phyloP scores from a whole-genome alignment of 2,113 vertebrate species.

The Malurus alboscapulatus region DNA sequence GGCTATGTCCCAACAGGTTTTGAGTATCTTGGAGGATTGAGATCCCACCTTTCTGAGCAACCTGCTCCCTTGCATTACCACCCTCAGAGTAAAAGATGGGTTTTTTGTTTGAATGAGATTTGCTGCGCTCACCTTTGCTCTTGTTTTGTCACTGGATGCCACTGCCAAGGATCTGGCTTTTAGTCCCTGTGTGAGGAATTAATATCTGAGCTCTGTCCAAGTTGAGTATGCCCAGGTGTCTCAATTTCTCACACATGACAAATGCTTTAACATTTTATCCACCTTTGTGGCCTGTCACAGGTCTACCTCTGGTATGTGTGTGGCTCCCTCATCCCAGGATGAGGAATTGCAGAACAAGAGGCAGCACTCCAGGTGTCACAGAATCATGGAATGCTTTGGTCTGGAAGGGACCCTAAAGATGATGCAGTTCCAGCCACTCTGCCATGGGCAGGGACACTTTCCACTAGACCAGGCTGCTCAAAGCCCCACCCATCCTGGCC shows the following conservation, averaged over 20 bases:
- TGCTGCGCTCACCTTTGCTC: not conserved
- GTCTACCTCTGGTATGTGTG: not conserved
- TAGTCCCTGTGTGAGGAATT: not conserved
- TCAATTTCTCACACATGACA: not conserved
- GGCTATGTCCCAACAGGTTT: rapidly evolving
- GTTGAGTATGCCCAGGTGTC: not conserved
- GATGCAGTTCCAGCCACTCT: not conserved
- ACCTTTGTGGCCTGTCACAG: not conserved
- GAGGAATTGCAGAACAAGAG: not conserved
- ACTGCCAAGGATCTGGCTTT: not conserved
- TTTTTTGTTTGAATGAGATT: not conserved
- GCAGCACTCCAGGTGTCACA: not conserved
- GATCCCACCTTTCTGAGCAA: not conserved
- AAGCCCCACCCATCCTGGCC: not conserved
- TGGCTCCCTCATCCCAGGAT: not conserved
- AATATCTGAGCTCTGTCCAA: not conserved
- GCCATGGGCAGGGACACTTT: not conserved
- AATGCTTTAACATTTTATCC: not conserved
- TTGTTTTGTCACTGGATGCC: not conserved
- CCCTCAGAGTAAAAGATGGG: not conserved
- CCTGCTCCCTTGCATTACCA: not conserved
- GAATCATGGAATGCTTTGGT: not conserved
- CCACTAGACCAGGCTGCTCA: not conserved
- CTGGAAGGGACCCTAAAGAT: not conserved
- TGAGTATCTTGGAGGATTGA: not conserved